These are phyloP conservation scores for Rhinatrema bivittatum DNA, from an alignment of 2,797 vertebrate species.

Conservation along the genomic window DNA sequence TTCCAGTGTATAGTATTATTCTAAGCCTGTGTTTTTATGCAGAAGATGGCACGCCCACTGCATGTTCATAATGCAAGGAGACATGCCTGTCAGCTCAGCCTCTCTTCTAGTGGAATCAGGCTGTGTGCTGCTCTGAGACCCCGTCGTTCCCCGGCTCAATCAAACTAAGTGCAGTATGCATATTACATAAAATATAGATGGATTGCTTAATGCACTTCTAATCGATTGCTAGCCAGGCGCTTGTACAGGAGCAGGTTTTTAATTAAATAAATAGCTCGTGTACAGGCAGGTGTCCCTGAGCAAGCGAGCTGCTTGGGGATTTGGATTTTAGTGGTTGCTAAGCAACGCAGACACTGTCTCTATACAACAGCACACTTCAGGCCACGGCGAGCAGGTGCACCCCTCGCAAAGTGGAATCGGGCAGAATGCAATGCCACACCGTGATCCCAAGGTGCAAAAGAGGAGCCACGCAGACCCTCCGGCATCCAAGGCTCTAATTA, in stretches of 20 bases:
- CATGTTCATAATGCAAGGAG: neutral
- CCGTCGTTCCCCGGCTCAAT: conserved; percentile 17
- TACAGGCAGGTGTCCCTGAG: conserved; percentile 59
- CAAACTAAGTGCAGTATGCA: neutral
- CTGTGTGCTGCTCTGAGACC: neutral
- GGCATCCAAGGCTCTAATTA: too few relatives aligned
- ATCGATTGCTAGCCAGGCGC: conserved; percentile 17
- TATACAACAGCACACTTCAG: conserved; percentile 20
- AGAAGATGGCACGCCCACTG: too few relatives aligned
- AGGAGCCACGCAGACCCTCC: too few relatives aligned
- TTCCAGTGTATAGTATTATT: neutral
- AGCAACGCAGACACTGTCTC: conserved; percentile 56
- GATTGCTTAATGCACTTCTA: conserved; percentile 24
- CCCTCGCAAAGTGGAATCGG: conserved; percentile 16
- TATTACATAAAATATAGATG: conserved; percentile 22
- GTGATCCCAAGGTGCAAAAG: too few relatives aligned
- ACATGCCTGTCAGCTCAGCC: conserved; percentile 9
- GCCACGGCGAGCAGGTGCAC: conserved; percentile 35
- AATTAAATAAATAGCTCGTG: conserved; percentile 43
- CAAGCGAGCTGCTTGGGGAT: conserved; percentile 65
- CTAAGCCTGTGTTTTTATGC: conserved; percentile 8
- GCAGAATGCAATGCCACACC: conserved; percentile 12
- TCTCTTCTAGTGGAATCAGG: neutral
- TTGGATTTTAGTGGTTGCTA: conserved; percentile 72
- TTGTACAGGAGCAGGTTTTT: conserved; percentile 31